Base-by-base conservation (phyloP, 2,113 vertebrate genomes). In the Catharus bicknelli region DNA sequence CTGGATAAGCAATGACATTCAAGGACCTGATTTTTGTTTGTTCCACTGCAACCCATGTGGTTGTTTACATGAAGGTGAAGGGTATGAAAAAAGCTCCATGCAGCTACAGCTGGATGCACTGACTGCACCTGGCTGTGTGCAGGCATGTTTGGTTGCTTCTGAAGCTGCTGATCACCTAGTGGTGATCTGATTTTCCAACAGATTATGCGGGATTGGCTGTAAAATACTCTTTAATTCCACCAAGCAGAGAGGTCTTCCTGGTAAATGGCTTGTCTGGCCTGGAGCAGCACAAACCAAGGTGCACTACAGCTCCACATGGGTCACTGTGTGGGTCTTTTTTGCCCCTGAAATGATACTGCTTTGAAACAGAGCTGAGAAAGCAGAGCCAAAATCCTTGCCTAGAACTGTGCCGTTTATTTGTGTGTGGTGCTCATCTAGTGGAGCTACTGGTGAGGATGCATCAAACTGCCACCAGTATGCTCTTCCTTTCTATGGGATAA, bases 21-120 rank as follows among this genome's bases (percentile, higher is more conserved):
- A 38, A 62, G 48, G 36, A 38, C 48, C 14, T 63, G 38, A 36
- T 51, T 89, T 79, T 45, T 47, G 26, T 78, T 94, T 68, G 45
- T 63, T 67, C 66, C 13, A 13, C 55, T 61, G 68, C n/a, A 90
- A 26, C 9, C 32, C 0, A 0, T 1, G 0, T 36, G 32, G 50
- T 69, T 86, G 78, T 58, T 88, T 57, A 64, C 50, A 26, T 15
- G 36, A 92, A 73, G 43, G 58, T 10, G 76, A 82, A 83, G n/a
- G n/a, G 26, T 57, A 26, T 61, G 58, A 61, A 72, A 83, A 90
- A 72, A 36, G 27, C 9, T 54, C 66, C 57, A 38, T n/a, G 53
- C 45, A 77, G 59, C 73, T 53, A 17, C 58, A 83, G 59, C 32
- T 77, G 64, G 54, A 73, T 48, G 47, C 30, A 19, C 42, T 69